These are phyloP conservation scores for Pollenia labialis DNA, from an alignment of 2,888 invertebrate genomes.

Conservation along the genomic window DNA sequence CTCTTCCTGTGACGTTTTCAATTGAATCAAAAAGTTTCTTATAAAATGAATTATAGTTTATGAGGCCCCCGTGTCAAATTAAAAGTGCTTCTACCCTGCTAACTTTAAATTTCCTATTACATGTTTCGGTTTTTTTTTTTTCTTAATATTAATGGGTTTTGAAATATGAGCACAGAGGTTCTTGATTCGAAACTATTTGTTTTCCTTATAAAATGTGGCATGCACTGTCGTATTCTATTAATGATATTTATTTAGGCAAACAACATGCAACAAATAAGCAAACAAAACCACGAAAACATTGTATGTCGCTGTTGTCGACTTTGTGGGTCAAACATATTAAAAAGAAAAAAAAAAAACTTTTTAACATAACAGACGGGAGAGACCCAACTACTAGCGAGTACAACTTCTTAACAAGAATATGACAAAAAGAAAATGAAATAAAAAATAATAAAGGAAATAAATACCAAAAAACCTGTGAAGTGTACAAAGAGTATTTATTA, in stretches of 20 bases:
- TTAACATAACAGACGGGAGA: constrained; percentile 13
- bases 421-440: background rate
- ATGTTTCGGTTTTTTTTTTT: background rate
- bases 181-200: constrained; percentile 26
- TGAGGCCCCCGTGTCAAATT: background rate
- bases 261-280: constrained; percentile 52
- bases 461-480: constrained; percentile 46
- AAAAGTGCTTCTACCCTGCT: background rate
- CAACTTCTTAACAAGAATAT: background rate
- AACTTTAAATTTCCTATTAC: background rate
- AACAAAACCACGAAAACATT: constrained; percentile 44
- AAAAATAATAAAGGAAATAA: constrained; percentile 26
- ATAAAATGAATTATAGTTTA: background rate
- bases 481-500: constrained; percentile 48
- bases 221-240: constrained; percentile 13
- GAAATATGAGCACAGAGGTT: constrained; percentile 33
- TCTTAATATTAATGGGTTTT: constrained; percentile 26
- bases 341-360: constrained; percentile 14
- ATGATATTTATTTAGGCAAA: constrained; percentile 33
- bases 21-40: background rate
- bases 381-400: background rate
- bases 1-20: no score
- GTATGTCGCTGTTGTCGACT: constrained; percentile 42
- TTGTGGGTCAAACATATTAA: constrained; percentile 67
- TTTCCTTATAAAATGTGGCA: constrained; percentile 14